Conservation (phyloP, 2,113 vertebrate genomes). For the Chitala chitala region DNA sequence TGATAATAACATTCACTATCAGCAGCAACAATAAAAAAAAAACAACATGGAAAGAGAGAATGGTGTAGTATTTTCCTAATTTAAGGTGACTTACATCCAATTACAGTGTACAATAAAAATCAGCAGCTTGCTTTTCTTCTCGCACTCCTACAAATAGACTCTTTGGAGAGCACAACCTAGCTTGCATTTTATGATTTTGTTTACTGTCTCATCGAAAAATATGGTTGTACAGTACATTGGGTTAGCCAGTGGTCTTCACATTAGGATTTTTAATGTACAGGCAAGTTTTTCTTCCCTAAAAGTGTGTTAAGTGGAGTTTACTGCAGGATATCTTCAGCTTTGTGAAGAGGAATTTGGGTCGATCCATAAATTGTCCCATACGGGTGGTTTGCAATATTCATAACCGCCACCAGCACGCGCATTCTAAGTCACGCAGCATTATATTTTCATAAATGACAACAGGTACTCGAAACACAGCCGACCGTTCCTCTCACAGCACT, state of each 20-base stretch:
- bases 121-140: neutral
- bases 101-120: neutral
- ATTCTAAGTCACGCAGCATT: neutral
- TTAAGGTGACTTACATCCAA: neutral
- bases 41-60: neutral
- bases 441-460: conserved; percentile 18
- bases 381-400: conserved; percentile 6
- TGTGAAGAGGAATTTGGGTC: neutral
- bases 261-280: neutral
- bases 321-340: neutral
- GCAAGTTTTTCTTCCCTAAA: neutral
- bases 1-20: too few species aligned
- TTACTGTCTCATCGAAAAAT: neutral
- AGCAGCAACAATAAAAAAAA: neutral
- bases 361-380: conserved; percentile 10
- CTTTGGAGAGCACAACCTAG: too few species aligned
- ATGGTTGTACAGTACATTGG: neutral
- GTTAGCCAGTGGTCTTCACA: neutral
- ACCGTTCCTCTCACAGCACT: neutral
- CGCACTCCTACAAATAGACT: neutral
- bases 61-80: neutral
- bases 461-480: neutral
- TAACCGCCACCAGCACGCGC: neutral
- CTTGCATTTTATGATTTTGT: neutral
- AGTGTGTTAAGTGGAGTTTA: neutral